Base-by-base conservation (phyloP, 2,888 invertebrate genomes). In the Luperina testacea region DNA sequence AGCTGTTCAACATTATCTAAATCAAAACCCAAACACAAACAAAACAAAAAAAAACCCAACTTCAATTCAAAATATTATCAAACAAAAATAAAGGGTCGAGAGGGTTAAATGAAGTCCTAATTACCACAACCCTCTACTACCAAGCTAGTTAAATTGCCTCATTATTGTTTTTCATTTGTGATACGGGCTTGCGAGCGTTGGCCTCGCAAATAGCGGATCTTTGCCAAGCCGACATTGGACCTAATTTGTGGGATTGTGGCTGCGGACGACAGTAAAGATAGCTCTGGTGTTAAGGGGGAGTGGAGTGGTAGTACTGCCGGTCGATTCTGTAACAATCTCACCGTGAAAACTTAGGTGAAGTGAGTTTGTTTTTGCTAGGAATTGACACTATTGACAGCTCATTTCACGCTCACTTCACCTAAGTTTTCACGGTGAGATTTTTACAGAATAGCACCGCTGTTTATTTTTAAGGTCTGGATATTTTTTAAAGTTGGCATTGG, bases 151-250 rank as follows among this genome's bases (percentile, higher is more conserved):
- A 92, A 92, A 93, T 92, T 82, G 90, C 80, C 90, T 91, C 94
- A 92, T 94, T 92, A 93, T 90, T 92, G 92, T 94, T 92, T 92
- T 93, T 92, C 92, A 92, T 93, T 93, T 92, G 91, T 87, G 78
- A 88, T 80, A 82, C 81, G 87, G 84, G 87, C 63, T 59, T 20
- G 53, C 53, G 38, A 75, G 74, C 32, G 59, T 61, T 61, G 78
- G 61, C 6, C 48, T 78, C 72, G 72, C 80, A 83, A 86, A 83
- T 80, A 77, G 72, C 79, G 78, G 77, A 85, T 87, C 87, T 83
- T 80, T 85, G 82, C 77, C 78, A 76, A 88, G 70, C 77, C 81
- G 67, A 79, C 65, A 64, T 65, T 72, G 80, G 77, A 83, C 79
- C 83, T 87, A 88, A 87, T 92, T 92, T 92, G 90, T 87, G 90